Evolutionary conservation across 2,113 vertebrate genomes (phyloP).

Genomic region (Lepidothrix coronata): DNA sequence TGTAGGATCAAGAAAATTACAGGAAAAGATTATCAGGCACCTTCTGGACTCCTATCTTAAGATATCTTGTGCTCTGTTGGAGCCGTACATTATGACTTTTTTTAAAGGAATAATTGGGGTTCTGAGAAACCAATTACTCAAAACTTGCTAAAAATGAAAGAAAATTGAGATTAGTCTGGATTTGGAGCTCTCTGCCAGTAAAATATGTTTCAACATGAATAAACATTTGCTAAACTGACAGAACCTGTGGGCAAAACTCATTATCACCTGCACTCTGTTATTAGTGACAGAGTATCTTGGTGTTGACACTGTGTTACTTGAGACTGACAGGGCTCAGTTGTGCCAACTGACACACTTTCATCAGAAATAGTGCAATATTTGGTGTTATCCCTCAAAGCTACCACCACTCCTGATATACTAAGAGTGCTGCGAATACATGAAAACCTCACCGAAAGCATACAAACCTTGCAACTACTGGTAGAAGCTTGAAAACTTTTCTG

Average conservation of each 20-base stretch:
- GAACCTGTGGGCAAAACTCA: neutral
- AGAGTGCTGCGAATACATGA: neutral
- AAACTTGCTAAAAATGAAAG: neutral
- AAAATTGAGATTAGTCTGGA: neutral
- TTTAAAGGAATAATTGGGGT: neutral
- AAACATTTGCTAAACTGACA: neutral
- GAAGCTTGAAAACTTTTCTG: neutral
- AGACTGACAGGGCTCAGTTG: neutral
- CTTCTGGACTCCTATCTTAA: slow-evolving; percentile 34
- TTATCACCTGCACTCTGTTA: neutral
- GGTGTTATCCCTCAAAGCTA: neutral
- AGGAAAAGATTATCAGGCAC: slow-evolving; percentile 57
- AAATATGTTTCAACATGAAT: neutral
- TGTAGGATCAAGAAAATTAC: slow-evolving; percentile 45
- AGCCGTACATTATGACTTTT: neutral
- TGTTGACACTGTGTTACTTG: neutral
- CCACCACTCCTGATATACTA: neutral
- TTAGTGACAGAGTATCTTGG: neutral
- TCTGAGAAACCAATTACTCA: slow-evolving; percentile 10
- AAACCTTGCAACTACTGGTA: neutral
- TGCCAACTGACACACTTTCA: neutral
- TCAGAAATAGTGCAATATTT: neutral
- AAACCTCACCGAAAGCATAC: neutral
- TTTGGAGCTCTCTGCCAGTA: neutral
- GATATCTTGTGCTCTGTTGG: neutral